A percentile compares a stretch with the other conserved stretches of the same genome.
phyloP scores from a whole-genome alignment of 1,140 invertebrate genomes.

The Nylanderia fulva region DNA sequence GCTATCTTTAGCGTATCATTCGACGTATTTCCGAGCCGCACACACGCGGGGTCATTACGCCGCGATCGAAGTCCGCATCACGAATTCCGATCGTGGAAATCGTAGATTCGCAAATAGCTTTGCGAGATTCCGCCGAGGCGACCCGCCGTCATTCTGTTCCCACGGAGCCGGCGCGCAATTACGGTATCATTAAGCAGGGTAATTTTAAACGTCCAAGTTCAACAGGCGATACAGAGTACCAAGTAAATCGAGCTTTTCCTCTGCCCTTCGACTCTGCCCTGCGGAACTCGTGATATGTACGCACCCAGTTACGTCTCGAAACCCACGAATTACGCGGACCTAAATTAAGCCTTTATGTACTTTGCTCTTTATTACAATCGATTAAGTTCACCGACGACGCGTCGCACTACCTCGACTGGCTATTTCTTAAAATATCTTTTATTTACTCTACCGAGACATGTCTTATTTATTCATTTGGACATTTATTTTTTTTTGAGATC shows the following conservation, averaged over 20 bases:
- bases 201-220: slow-evolving; percentile 63
- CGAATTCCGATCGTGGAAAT: slow-evolving; percentile 51
- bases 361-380: slow-evolving; percentile 29
- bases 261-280: slow-evolving; percentile 43
- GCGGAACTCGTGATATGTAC: slow-evolving; percentile 29
- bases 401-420: not conserved
- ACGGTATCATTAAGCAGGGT: slow-evolving; percentile 58
- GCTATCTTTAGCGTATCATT: slow-evolving; percentile 50
- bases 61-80: slow-evolving; percentile 45
- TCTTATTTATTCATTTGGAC: not conserved
- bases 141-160: slow-evolving; percentile 46
- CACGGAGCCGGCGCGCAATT: slow-evolving; percentile 49
- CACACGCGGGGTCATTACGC: slow-evolving; percentile 32
- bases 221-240: slow-evolving; percentile 53
- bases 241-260: slow-evolving; percentile 62
- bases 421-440: not conserved
- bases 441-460: too few relatives aligned
- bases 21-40: slow-evolving; percentile 31
- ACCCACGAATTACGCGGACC: slow-evolving; percentile 31
- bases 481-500: not conserved
- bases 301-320: slow-evolving; percentile 39
- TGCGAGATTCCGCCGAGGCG: slow-evolving; percentile 10
- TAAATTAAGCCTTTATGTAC: slow-evolving; percentile 41
- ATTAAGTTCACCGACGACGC: slow-evolving; percentile 42
- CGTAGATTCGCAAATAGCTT: slow-evolving; percentile 45